phyloP scores from a whole-genome alignment of 2,113 vertebrate genomes.

The Nycticorax nycticorax region DNA sequence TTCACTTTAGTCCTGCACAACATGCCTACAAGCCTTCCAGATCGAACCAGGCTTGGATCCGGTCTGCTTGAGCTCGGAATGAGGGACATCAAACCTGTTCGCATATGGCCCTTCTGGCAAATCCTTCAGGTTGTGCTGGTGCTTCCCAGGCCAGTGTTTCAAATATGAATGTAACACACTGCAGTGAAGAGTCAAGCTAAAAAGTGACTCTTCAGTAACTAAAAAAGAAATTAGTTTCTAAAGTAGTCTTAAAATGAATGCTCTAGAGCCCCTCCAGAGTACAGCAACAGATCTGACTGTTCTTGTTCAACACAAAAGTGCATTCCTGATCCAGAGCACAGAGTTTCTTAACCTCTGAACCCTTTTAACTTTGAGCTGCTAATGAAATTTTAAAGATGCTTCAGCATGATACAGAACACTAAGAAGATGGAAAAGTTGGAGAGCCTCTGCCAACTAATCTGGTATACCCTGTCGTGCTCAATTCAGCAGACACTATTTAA shows the following conservation, averaged over 20 bases:
- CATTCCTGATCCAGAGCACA: not conserved
- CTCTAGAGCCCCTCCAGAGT: not conserved
- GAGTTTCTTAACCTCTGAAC: not conserved
- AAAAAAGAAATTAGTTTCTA: not conserved
- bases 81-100: not conserved
- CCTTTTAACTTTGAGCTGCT: conserved; percentile 4
- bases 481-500: not conserved
- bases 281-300: not conserved
- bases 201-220: not conserved
- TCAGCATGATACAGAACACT: not conserved
- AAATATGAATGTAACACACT: not conserved
- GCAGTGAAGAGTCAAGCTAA: not conserved
- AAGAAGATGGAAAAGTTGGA: not conserved
- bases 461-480: not conserved
- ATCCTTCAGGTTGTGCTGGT: not conserved
- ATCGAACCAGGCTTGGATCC: not conserved
- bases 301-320: not conserved
- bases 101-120: not conserved
- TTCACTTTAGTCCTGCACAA: not conserved
- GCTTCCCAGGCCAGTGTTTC: not conserved
- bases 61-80: not conserved
- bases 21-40: not conserved
- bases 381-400: conserved; percentile 22
- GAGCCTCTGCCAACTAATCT: not conserved
- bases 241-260: not conserved